Evolutionary conservation across 2,113 vertebrate species (phyloP).

Genomic region (Xerus inauris): DNA sequence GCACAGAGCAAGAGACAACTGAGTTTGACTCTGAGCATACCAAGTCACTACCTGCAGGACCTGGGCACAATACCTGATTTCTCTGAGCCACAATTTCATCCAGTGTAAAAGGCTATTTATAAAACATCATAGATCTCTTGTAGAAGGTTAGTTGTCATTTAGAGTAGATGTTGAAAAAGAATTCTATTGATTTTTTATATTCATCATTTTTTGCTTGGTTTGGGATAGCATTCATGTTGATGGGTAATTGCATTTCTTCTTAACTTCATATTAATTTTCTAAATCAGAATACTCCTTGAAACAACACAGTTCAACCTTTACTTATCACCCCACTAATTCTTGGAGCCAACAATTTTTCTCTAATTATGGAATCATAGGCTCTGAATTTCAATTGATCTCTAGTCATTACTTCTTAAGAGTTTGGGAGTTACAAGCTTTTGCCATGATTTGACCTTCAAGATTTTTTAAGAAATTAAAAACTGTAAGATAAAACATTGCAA

Average conservation of each 20-base stretch:
- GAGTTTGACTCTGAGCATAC: neutral
- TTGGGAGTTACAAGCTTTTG: neutral
- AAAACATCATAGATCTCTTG: neutral
- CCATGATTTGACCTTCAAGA: neutral
- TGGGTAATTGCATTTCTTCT: neutral
- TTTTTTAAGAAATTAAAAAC: conserved; percentile 10
- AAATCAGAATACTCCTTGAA: neutral
- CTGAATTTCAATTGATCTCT: neutral
- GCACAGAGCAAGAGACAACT: neutral
- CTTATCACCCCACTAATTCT: neutral
- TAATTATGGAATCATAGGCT: neutral
- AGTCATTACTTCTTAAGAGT: neutral
- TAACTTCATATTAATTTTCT: neutral
- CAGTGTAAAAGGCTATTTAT: neutral
- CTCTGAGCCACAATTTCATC: neutral
- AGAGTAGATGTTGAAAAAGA: neutral
- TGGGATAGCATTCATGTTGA: neutral
- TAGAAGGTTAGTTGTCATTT: neutral
- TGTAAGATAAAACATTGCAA: neutral
- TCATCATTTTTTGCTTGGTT: neutral
- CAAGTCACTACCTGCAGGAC: neutral
- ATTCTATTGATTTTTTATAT: neutral
- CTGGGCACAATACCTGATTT: neutral
- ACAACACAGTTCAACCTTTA: neutral
- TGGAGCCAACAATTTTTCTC: neutral